These are phyloP conservation scores for Luperina testacea DNA, from an alignment of 2,888 invertebrate genomes.

Conservation along the genomic window DNA sequence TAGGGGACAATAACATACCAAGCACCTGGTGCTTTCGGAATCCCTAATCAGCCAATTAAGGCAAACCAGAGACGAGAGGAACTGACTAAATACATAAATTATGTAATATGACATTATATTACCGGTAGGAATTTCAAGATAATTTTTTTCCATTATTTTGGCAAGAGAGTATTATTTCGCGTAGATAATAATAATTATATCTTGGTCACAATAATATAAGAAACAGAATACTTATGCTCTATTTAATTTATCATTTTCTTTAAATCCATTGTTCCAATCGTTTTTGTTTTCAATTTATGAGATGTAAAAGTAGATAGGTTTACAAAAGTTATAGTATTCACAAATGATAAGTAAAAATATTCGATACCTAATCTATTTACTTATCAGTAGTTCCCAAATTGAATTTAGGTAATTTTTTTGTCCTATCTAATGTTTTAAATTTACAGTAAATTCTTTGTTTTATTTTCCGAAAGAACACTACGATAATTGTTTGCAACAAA, in stretches of 20 bases:
- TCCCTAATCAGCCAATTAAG: background rate
- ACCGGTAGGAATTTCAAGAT: background rate
- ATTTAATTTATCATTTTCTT: background rate
- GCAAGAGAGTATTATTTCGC: background rate
- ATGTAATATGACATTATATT: background rate
- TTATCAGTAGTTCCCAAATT: constrained; percentile 17
- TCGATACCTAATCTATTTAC: background rate
- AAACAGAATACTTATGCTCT: background rate
- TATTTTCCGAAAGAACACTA: background rate
- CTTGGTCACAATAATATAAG: background rate
- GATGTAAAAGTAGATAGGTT: background rate
- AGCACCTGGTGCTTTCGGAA: background rate
- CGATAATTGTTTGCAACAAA: background rate
- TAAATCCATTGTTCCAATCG: background rate
- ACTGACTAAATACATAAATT: background rate
- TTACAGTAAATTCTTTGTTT: constrained; percentile 8
- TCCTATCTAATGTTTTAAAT: constrained; percentile 8
- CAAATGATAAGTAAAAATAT: constrained; percentile 1
- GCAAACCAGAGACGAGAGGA: background rate
- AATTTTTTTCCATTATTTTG: background rate
- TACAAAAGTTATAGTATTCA: background rate
- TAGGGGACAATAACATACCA: too few species aligned
- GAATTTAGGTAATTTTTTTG: constrained; percentile 3
- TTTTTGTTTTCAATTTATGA: background rate
- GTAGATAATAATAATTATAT: background rate